Evolutionary conservation across 2,113 vertebrate species (phyloP), one percentile per base, ranked within the genome.

Genomic region (Otocyon megalotis): DNA sequence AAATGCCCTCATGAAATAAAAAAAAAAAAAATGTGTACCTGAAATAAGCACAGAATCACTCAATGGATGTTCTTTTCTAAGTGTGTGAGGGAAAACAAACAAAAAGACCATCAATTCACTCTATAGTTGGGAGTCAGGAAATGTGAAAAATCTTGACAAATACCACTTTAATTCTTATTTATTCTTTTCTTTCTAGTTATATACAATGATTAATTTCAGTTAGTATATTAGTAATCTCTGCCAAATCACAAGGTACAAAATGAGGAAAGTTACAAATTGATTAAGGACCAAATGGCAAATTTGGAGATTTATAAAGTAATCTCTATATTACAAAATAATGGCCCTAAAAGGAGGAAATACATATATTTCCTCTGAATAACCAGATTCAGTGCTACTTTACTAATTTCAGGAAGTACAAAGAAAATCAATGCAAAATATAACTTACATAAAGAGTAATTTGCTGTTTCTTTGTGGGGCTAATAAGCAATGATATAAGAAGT

Each of bases 361-460:
- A 56, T 13, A 14, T 15, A 58, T 13, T 80, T 89, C 17, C 26
- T 86, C 24, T 95, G n/a, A 85, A 74, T 77, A 48, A 60, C 35
- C 50, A 76, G 24, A 30, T 37, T 94, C 74, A 93, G 60, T 20
- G 30, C 13, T 43, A 4, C 60, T 80, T 90, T 93, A n/a, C 58
- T 43, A 83, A 89, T 67, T 97, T 92, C 50, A 72, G 35, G 15
- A n/a, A 76, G 19, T 63, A 0, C 35, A 53, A 35, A 8, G 48
- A 87, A 96, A 87, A 83, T 77, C 58, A 67, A 17, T 71, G 48
- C 28, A 83, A 96, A 95, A 72, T 60, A 24, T 90, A 81, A 85
- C 50, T 82, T 43, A 62, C 1, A 24, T 54, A 58, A 50, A 88
- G 22, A 93, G 26, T 20, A 81, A 58, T 69, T 4, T 72, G 22